Evolutionary conservation across 2,888 invertebrate genomes (phyloP).

Genomic region (Thecophora atra): DNA sequence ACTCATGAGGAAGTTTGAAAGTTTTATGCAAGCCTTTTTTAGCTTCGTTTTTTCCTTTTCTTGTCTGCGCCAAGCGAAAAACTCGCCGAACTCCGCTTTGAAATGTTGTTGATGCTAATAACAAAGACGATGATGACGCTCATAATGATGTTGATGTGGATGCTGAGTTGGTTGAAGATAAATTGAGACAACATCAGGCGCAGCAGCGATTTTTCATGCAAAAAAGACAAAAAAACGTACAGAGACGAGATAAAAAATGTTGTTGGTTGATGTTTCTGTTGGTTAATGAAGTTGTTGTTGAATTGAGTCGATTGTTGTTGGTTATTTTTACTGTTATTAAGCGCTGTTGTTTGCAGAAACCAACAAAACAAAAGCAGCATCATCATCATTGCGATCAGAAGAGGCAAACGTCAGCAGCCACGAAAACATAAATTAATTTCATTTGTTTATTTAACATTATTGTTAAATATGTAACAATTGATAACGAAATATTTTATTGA

Average conservation of each 20-base stretch:
- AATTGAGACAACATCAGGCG: slow-evolving; percentile 14
- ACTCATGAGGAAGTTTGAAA: slow-evolving; percentile 21
- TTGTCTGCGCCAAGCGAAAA: neutral
- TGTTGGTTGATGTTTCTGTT: neutral
- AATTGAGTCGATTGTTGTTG: neutral
- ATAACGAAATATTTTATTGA: too few relatives aligned
- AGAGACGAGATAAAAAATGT: neutral
- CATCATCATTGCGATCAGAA: too few relatives aligned
- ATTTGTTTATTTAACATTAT: too few relatives aligned
- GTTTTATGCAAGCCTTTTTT: slow-evolving; percentile 16
- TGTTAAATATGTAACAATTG: too few relatives aligned
- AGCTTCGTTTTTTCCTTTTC: neutral
- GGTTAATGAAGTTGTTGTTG: slow-evolving; percentile 6
- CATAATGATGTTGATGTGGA: neutral
- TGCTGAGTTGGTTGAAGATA: slow-evolving; percentile 7
- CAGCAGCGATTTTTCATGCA: neutral
- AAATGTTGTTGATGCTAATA: neutral
- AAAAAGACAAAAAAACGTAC: neutral
- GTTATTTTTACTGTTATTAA: neutral
- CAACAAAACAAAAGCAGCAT: too few relatives aligned
- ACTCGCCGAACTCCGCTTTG: neutral
- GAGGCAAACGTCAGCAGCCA: too few relatives aligned
- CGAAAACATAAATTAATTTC: too few relatives aligned
- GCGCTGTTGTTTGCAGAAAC: neutral
- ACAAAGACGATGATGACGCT: neutral